phyloP scores from a whole-genome alignment of 2,888 invertebrate genomes.

The Andrena chrysosceles region DNA sequence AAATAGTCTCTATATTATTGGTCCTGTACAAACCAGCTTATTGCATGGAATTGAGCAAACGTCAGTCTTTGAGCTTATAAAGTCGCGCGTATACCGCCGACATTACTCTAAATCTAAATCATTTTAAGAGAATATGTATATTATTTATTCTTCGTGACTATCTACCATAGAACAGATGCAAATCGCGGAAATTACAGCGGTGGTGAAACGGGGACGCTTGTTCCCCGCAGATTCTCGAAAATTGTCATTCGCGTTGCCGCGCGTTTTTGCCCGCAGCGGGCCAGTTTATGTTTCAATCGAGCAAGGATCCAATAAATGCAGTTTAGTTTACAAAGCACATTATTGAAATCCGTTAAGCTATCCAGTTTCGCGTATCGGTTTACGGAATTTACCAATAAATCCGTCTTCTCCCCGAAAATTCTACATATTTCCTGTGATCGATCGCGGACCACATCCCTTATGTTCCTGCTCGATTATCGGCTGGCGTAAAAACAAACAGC shows the following conservation, averaged over 20 bases:
- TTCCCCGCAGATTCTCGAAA: constrained; percentile 4
- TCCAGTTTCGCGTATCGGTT: constrained; percentile 31
- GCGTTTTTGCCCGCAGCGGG: constrained; percentile 37
- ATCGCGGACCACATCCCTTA: constrained; percentile 15
- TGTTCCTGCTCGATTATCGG: constrained; percentile 28
- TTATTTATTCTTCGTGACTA: neutral
- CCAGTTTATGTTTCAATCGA: constrained; percentile 29
- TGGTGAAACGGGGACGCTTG: neutral
- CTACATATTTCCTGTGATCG: constrained; percentile 23
- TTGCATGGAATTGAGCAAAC: constrained; percentile 46
- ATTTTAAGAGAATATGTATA: neutral
- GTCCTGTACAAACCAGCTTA: neutral
- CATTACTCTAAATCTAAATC: neutral
- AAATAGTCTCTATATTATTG: neutral
- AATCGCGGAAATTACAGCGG: neutral
- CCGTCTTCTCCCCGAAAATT: neutral
- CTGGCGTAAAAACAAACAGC: neutral
- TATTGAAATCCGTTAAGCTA: constrained; percentile 52
- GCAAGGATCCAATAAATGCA: constrained; percentile 30
- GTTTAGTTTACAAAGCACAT: constrained; percentile 44
- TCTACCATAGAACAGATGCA: neutral
- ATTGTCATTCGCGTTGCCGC: constrained; percentile 37
- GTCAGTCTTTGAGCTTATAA: constrained; percentile 25
- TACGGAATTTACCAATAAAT: constrained; percentile 30
- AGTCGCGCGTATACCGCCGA: neutral